Percentiles rank a stretch among this genome's conserved stretches.
Conservation (phyloP, 2,113 vertebrate genomes). For the Uria lomvia region DNA sequence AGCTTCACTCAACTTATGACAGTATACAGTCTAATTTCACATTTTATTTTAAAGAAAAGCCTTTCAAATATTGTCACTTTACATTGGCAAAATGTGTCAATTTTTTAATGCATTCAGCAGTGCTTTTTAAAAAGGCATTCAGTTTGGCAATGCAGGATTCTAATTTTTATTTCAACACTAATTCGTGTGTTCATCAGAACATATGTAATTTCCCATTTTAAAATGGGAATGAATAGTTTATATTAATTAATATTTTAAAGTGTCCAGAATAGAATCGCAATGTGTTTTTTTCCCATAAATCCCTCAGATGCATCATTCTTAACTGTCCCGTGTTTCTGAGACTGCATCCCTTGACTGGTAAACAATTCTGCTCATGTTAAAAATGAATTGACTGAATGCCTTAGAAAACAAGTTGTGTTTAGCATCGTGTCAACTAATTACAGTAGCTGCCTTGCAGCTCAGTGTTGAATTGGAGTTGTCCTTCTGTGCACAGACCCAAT, state of each 20-base stretch:
- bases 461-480: background rate
- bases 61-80: background rate
- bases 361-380: background rate
- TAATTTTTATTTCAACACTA: background rate
- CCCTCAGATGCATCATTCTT: background rate
- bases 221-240: background rate
- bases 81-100: background rate
- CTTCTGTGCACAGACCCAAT: conserved; percentile 19
- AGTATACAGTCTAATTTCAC: background rate
- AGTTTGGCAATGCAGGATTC: background rate
- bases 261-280: background rate
- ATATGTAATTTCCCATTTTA: background rate
- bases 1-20: background rate
- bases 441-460: conserved; percentile 1
- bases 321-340: background rate
- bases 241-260: background rate
- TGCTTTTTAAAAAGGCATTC: background rate
- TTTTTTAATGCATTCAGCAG: background rate
- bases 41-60: background rate
- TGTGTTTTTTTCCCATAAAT: background rate
- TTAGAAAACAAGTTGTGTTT: background rate
- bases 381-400: background rate
- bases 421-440: background rate
- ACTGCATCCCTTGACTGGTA: background rate
- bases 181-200: background rate